Percentiles rank a stretch among this genome's conserved stretches.
These are phyloP conservation scores for Lindbergichthys nudifrons DNA, from an alignment of 2,797 vertebrate species.

Conservation along the genomic window DNA sequence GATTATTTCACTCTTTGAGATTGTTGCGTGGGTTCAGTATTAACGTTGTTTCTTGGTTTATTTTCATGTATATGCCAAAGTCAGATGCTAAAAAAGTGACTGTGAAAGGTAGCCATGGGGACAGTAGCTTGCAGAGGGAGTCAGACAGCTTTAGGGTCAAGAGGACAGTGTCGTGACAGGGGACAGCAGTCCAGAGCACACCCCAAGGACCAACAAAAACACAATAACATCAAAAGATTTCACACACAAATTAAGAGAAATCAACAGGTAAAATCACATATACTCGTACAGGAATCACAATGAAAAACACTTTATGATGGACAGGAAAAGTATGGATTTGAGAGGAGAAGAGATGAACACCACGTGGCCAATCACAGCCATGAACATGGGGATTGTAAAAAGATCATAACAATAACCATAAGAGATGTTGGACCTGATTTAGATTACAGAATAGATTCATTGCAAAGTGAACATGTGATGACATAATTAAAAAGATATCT, in stretches of 20 bases:
- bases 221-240: slow-evolving; percentile 61
- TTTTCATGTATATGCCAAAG: slow-evolving; percentile 84
- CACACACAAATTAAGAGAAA: slow-evolving; percentile 57
- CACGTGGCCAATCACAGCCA: slow-evolving; percentile 34
- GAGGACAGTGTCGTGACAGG: slow-evolving; percentile 78
- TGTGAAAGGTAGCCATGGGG: slow-evolving; percentile 85
- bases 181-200: slow-evolving; percentile 83
- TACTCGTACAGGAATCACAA: slow-evolving; percentile 39
- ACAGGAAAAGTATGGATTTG: slow-evolving; percentile 31
- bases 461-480: slow-evolving; percentile 50
- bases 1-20: neutral
- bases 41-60: slow-evolving; percentile 23
- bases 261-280: slow-evolving; percentile 44
- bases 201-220: slow-evolving; percentile 80
- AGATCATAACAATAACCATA: slow-evolving; percentile 42
- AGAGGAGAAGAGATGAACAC: slow-evolving; percentile 45
- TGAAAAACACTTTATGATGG: slow-evolving; percentile 30
- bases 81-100: slow-evolving; percentile 81
- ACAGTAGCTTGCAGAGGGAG: slow-evolving; percentile 84
- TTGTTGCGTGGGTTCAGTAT: neutral
- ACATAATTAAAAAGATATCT: slow-evolving; percentile 69
- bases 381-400: slow-evolving; percentile 42
- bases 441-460: slow-evolving; percentile 31
- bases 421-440: slow-evolving; percentile 42
- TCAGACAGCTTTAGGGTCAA: slow-evolving; percentile 84